Conservation (phyloP, 2,888 invertebrate species). For the Esperia sulphurella region DNA sequence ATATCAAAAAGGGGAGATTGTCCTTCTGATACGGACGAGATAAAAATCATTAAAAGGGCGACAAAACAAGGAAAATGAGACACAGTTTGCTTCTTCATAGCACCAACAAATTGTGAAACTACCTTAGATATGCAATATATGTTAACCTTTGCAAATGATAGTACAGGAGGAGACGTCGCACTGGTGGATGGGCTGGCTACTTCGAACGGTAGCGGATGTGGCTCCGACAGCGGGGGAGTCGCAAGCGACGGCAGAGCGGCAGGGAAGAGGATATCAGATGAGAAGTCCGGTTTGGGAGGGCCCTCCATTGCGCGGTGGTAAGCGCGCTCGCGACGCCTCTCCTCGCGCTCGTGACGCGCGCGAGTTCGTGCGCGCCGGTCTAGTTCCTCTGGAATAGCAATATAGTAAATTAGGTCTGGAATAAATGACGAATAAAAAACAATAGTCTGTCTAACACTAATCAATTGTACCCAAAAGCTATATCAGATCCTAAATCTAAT, state of each 20-base stretch:
- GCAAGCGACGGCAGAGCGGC: conserved; percentile 34
- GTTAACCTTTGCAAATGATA: conserved; percentile 70
- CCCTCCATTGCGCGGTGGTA: conserved; percentile 85
- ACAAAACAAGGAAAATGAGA: too few species aligned
- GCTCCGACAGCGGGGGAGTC: conserved; percentile 13
- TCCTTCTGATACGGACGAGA: too few species aligned
- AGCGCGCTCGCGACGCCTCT: conserved; percentile 88
- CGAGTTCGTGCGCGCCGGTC: conserved; percentile 84
- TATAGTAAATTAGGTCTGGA: conserved; percentile 4
- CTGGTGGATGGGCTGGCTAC: conserved; percentile 25
- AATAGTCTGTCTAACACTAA: too few species aligned
- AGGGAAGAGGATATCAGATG: conserved; percentile 66
- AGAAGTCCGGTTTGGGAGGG: conserved; percentile 82
- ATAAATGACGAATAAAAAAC: too few species aligned
- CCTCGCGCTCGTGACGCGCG: conserved; percentile 86
- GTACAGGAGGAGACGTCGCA: conserved; percentile 40
- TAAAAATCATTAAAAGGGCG: too few species aligned
- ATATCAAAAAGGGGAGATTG: too few species aligned
- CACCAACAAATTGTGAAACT: too few species aligned
- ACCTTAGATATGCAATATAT: too few species aligned
- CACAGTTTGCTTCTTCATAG: too few species aligned
- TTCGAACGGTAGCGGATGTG: neutral
- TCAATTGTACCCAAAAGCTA: too few species aligned
- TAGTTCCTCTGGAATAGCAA: conserved; percentile 81
- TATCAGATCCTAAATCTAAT: too few species aligned